Evolutionary conservation across 2,113 vertebrate genomes (phyloP).

Genomic region (Clinocottus analis): DNA sequence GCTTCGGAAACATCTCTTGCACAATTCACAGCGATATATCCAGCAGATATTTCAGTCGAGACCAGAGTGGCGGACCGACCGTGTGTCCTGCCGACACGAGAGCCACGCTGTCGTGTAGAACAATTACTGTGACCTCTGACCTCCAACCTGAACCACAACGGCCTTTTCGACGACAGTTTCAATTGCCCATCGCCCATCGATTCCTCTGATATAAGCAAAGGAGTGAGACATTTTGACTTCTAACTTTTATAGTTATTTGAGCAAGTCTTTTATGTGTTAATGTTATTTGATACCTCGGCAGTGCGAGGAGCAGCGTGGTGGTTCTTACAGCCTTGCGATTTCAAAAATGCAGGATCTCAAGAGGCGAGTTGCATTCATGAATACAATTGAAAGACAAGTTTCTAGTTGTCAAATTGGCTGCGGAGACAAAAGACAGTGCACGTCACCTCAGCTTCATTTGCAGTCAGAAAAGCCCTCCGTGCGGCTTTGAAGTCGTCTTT

Average conservation of each 20-base stretch:
- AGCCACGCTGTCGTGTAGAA: no score
- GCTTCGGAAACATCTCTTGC: background rate
- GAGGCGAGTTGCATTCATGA: background rate
- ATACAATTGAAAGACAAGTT: background rate
- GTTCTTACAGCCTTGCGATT: no score
- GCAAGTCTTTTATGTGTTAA: background rate
- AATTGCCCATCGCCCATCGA: background rate
- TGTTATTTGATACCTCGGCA: background rate
- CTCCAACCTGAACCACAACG: background rate
- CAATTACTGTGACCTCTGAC: background rate
- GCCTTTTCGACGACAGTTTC: no score
- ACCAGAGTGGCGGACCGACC: no score
- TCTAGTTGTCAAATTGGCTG: background rate
- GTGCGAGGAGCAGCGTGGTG: no score
- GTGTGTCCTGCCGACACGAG: no score
- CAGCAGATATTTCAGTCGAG: background rate
- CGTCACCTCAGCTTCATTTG: background rate
- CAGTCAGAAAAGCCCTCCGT: background rate
- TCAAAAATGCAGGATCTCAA: no score
- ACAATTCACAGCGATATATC: background rate
- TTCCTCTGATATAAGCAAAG: background rate
- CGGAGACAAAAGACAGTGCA: slow-evolving; percentile 1
- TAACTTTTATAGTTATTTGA: background rate
- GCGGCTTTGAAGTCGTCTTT: slow-evolving; percentile 16
- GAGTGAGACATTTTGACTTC: no score